Evolutionary conservation across 2,888 invertebrate genomes (phyloP).

Genomic region (Craniophora ligustri): DNA sequence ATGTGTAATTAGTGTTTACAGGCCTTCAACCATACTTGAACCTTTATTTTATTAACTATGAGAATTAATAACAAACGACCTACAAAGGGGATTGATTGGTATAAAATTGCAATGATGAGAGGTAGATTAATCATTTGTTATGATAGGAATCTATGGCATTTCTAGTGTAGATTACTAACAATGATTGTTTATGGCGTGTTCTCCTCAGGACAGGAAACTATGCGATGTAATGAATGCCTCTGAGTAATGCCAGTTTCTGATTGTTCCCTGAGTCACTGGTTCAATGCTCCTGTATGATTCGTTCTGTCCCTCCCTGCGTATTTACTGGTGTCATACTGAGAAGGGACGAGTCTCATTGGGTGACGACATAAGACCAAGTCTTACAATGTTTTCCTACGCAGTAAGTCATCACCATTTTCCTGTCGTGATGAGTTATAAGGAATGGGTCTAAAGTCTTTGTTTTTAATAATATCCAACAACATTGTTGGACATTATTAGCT

Average conservation of each 20-base stretch:
- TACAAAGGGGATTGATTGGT: neutral
- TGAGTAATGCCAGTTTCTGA: neutral
- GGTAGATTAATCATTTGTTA: too few relatives aligned
- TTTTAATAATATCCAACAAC: too few relatives aligned
- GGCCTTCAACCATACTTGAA: constrained; percentile 1
- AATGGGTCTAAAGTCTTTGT: too few relatives aligned
- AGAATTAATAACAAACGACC: constrained; percentile 7
- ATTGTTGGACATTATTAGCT: too few relatives aligned
- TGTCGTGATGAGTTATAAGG: too few relatives aligned
- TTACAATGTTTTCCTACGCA: neutral
- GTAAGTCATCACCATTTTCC: too few relatives aligned
- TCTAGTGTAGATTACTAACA: too few relatives aligned
- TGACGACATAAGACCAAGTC: neutral
- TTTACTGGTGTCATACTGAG: neutral
- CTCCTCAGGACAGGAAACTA: too few relatives aligned
- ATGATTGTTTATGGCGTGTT: too few relatives aligned
- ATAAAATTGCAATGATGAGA: neutral
- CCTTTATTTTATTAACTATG: constrained; percentile 1
- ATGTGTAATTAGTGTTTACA: constrained; percentile 1
- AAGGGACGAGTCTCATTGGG: neutral
- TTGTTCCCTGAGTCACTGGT: neutral
- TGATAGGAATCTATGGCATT: too few relatives aligned
- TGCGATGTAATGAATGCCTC: neutral
- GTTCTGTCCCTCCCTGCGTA: neutral
- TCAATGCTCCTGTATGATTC: neutral